Evolutionary conservation across 1,140 invertebrate species (phyloP).

Genomic region (Drosophila nasuta): DNA sequence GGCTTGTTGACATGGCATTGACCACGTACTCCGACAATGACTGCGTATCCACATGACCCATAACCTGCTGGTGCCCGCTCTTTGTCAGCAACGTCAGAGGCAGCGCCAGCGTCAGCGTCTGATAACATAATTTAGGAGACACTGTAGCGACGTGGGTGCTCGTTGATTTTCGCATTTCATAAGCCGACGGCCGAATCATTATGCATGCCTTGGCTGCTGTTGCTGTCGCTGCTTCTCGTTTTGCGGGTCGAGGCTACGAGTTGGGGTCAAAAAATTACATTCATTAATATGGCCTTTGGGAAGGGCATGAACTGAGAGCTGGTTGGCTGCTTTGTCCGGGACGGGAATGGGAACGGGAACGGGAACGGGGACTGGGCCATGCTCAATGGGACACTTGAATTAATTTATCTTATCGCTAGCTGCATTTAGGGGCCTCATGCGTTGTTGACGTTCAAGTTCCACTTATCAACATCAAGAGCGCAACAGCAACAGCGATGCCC

Average conservation of each 20-base stretch:
- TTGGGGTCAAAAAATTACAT: conserved; percentile 59
- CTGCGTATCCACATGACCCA: conserved; percentile 21
- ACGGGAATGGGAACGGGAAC: not conserved
- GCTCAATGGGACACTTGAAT: conserved; percentile 58
- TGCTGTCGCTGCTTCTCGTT: not conserved
- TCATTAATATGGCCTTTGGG: conserved; percentile 52
- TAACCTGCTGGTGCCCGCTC: conserved; percentile 5
- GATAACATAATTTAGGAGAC: conserved; percentile 41
- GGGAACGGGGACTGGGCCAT: not conserved
- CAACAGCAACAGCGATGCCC: conserved; percentile 13
- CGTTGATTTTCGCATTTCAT: conserved; percentile 66
- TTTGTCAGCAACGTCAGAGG: too few relatives aligned
- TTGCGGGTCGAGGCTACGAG: conserved; percentile 9
- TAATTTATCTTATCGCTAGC: conserved; percentile 76
- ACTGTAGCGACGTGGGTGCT: conserved; percentile 11
- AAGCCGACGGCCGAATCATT: conserved; percentile 74
- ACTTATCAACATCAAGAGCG: conserved; percentile 71
- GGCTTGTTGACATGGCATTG: conserved; percentile 76
- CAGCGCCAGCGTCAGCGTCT: not conserved
- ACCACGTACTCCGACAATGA: conserved; percentile 5
- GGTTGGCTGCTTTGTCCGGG: conserved; percentile 14
- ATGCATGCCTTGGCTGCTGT: conserved; percentile 66
- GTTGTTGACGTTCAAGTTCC: conserved; percentile 77
- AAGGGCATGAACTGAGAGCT: conserved; percentile 17
- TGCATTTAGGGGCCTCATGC: conserved; percentile 64